Base-by-base conservation (phyloP, 2,888 invertebrate species). In the Octonoba sinensis region DNA sequence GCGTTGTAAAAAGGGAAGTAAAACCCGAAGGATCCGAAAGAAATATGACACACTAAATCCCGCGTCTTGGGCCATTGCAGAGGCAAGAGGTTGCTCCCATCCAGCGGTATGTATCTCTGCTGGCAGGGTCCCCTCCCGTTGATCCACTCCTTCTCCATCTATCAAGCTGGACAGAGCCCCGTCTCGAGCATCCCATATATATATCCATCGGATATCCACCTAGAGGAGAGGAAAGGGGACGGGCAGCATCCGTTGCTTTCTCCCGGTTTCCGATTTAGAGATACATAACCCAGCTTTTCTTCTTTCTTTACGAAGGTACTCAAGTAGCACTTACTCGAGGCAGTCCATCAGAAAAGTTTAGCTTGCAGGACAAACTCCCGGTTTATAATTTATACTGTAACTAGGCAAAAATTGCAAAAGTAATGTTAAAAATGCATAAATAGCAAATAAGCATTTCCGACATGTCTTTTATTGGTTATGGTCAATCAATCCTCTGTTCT, bases 111-210 rank as follows among this genome's bases (percentile, higher is more conserved):
- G 27, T 36, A 36, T 36, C 36, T 36, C 36, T 36, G 1, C 13
- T 46, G 46, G 46, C 54, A 20, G 20, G n/a, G 54, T 8, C n/a
- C n/a, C 20, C 20, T 27, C 22, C 36, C 49, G 62, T 62, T 62
- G 72, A 72, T 72, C 62, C 72, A 72, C 72, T 54, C 72, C 62
- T 60, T 62, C 51, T 51, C 72, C 72, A 72, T 72, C 36, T 72
- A 72, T 72, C 72, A 72, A 62, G 36, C 46, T 46, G 22, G 44
- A 62, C 36, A 44, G 20, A 36, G 12, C 62, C n/a, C 18, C 18
- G 36, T 44, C 44, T 62, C n/a, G 36, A 36, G 8, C 36, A 11
- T 36, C 36, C 36, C 36, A 36, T 36, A 36, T 36, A 36, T 36
- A 36, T 36, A 36, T 36, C 36, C 46, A 65, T 65, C 65, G 65